Evolutionary conservation across 1,140 invertebrate species (phyloP).

Genomic region (Zeugodacus cucurbitae): DNA sequence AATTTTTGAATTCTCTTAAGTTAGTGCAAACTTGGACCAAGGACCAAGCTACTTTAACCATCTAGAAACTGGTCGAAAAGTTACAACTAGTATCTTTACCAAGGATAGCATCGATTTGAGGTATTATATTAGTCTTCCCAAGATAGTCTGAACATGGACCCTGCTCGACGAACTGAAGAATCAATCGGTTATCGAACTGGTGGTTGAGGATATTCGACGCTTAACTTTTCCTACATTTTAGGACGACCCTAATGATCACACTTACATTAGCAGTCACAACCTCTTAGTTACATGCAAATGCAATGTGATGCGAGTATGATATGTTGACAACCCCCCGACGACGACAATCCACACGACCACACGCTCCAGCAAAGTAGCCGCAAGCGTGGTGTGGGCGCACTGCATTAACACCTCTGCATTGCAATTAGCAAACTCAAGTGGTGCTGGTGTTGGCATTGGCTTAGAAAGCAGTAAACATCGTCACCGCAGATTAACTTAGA

Average conservation of each 20-base stretch:
- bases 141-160: no score
- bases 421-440: neutral
- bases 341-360: no score
- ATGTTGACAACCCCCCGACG: neutral
- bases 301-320: neutral
- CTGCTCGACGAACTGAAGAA: no score
- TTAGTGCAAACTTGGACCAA: no score
- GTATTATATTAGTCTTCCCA: no score
- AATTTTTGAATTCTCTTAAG: no score
- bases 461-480: neutral
- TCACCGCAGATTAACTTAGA: constrained; percentile 25
- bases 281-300: neutral
- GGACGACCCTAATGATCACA: neutral
- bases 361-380: neutral
- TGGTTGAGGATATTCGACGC: neutral
- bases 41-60: no score
- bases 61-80: no score
- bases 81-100: no score
- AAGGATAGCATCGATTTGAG: no score
- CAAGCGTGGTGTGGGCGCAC: neutral
- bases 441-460: neutral
- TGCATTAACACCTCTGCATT: constrained; percentile 6
- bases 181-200: no score
- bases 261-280: neutral
- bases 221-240: neutral